phyloP scores from a whole-genome alignment of 30 jellyfish, hydroid and myxozoan species.

The Kudoa iwatai region DNA sequence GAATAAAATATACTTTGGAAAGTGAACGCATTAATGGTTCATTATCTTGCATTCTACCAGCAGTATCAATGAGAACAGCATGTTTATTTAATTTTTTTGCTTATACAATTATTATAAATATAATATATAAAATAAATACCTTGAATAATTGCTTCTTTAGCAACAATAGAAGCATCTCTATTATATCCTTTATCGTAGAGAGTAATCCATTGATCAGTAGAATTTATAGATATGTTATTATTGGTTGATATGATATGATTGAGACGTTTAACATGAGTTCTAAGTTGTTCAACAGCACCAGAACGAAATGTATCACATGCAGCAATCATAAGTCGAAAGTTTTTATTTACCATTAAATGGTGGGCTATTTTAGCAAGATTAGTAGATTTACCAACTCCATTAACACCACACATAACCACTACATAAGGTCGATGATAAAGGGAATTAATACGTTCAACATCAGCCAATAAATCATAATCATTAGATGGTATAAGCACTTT shows the following conservation, averaged over 20 bases:
- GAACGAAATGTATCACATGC: slow-evolving; percentile 97
- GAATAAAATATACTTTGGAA: slow-evolving; percentile 45
- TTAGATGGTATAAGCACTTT: no score
- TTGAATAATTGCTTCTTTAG: slow-evolving; percentile 63
- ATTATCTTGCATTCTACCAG: slow-evolving; percentile 96
- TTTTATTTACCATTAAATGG: slow-evolving; percentile 13
- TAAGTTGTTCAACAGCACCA: slow-evolving; percentile 91
- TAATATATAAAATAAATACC: slow-evolving; percentile 7
- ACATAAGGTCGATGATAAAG: slow-evolving; percentile 23
- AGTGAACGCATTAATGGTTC: slow-evolving; percentile 93
- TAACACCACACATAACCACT: slow-evolving; percentile 80
- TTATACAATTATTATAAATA: neutral
- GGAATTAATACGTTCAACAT: no score
- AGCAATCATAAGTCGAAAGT: slow-evolving; percentile 76
- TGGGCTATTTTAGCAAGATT: slow-evolving; percentile 44
- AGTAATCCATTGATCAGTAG: slow-evolving; percentile 11
- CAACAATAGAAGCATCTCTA: slow-evolving; percentile 95
- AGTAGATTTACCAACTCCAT: slow-evolving; percentile 95
- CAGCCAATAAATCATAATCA: no score
- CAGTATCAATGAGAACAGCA: slow-evolving; percentile 84
- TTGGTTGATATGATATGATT: slow-evolving; percentile 37
- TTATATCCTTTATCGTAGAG: slow-evolving; percentile 78
- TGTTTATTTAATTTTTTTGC: slow-evolving; percentile 29
- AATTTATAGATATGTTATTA: no score
- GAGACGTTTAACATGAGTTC: slow-evolving; percentile 57